A percentile compares a stretch with the other conserved stretches of the same genome.
Conservation (phyloP, 2,113 vertebrate species). For the Prinia subflava region DNA sequence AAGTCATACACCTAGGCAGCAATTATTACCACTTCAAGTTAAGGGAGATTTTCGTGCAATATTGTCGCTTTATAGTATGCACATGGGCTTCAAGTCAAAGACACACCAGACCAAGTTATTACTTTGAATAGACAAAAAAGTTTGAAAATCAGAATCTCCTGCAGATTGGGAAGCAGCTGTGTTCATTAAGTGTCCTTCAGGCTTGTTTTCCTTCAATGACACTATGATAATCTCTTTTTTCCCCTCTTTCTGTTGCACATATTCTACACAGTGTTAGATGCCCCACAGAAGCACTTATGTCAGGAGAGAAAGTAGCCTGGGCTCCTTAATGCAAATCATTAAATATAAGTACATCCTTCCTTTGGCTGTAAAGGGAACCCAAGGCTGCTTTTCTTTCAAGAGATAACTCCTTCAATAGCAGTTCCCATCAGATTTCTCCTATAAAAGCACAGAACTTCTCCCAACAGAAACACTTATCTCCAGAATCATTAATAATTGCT, state of each 20-base stretch:
- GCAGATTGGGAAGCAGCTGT: neutral
- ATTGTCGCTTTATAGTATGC: neutral
- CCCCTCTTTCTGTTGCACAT: neutral
- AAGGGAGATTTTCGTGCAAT: neutral
- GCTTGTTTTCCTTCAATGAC: neutral
- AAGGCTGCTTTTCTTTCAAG: neutral
- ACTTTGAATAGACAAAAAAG: neutral
- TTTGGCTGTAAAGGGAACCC: neutral
- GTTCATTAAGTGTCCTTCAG: neutral
- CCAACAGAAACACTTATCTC: neutral
- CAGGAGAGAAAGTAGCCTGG: neutral
- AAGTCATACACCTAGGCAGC: neutral
- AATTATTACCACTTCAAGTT: neutral
- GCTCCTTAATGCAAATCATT: neutral
- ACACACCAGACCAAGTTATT: neutral
- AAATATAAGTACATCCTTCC: neutral
- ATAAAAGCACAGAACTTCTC: neutral
- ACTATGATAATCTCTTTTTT: neutral
- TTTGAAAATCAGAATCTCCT: neutral
- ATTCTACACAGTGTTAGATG: neutral
- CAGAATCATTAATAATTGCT: neutral
- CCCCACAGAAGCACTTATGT: neutral
- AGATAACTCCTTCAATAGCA: neutral
- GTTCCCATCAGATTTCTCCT: neutral
- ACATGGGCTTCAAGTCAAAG: neutral